A percentile compares a stretch with the other conserved stretches of the same genome.
Conservation (phyloP, 2,888 invertebrate genomes). For the Agrochola macilenta region DNA sequence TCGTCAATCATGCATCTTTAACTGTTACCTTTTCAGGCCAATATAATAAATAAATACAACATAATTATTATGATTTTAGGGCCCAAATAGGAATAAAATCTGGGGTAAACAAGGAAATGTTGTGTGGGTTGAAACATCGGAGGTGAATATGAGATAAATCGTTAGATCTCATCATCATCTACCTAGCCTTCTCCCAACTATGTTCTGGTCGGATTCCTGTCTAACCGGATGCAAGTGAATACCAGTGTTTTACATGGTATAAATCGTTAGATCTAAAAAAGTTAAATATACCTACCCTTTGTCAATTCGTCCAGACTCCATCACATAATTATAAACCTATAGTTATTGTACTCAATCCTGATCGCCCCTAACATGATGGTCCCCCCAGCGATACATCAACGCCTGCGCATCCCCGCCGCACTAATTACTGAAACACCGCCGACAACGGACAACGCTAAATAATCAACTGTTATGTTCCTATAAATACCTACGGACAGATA, state of each 20-base stretch:
- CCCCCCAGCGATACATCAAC: slow-evolving; percentile 57
- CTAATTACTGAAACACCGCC: slow-evolving; percentile 61
- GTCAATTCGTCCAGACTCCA: not conserved
- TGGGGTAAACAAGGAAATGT: not conserved
- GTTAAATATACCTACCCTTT: not conserved
- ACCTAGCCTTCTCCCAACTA: too few species aligned
- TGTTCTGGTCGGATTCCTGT: too few species aligned
- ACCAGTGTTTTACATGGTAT: not conserved
- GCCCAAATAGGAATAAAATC: not conserved
- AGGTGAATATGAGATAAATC: not conserved
- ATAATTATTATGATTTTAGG: not conserved
- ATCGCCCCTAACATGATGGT: slow-evolving; percentile 12
- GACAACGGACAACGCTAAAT: slow-evolving; percentile 30
- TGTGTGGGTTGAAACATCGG: not conserved
- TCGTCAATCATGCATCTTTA: too few species aligned
- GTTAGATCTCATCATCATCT: not conserved
- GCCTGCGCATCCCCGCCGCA: slow-evolving; percentile 61
- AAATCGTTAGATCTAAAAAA: not conserved
- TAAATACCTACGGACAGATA: slow-evolving; percentile 12
- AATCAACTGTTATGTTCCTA: slow-evolving; percentile 31
- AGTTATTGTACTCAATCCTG: slow-evolving; percentile 4
- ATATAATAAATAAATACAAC: too few species aligned
- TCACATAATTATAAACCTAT: not conserved
- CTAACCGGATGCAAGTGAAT: too few species aligned
- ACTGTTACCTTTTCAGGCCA: too few species aligned